Conservation (phyloP, 2,797 vertebrate genomes). For the Cuniculus paca region DNA sequence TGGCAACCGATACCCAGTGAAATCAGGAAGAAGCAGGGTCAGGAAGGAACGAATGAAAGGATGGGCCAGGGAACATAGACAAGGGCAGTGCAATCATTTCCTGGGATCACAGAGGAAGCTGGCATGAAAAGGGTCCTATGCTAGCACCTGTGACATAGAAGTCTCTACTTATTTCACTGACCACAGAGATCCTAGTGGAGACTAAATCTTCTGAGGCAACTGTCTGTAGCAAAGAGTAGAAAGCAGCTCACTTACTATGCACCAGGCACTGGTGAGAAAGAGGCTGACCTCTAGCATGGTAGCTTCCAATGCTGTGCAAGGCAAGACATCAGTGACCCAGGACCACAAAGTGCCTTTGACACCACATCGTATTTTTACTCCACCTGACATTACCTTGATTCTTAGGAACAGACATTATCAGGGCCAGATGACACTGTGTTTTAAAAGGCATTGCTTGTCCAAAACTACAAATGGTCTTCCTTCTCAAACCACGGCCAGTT, state of each 20-base stretch:
- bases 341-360: neutral
- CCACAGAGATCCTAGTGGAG: neutral
- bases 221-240: neutral
- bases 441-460: neutral
- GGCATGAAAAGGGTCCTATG: neutral
- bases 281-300: neutral
- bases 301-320: fast-evolving
- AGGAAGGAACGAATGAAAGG: neutral
- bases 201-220: neutral
- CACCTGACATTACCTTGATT: neutral
- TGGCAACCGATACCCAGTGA: neutral
- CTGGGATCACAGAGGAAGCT: neutral
- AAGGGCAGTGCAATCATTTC: neutral
- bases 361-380: neutral
- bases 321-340: neutral
- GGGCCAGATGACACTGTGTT: neutral
- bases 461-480: neutral
- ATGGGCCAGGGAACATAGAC: fast-evolving
- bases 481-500: neutral
- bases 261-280: neutral
- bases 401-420: neutral
- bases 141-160: neutral
- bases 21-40: neutral
- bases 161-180: neutral
- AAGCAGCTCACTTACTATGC: fast-evolving